Evolutionary conservation across 2,888 invertebrate genomes (phyloP).

Genomic region (Drosophila phalerata): DNA sequence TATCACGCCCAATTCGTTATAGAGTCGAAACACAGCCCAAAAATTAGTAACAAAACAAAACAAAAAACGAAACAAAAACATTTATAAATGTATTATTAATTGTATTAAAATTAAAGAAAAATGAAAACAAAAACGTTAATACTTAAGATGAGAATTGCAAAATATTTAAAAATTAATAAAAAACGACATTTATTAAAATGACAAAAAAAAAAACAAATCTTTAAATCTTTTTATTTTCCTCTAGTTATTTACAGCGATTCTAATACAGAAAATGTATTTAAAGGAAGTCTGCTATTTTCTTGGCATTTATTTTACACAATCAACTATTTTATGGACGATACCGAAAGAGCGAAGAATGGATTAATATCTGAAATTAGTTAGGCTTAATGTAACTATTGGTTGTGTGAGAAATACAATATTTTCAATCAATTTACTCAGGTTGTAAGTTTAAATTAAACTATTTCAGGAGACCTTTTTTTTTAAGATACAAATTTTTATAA

Average conservation of each 20-base stretch:
- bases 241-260: constrained; percentile 18
- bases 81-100: constrained; percentile 75
- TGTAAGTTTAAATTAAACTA: too few species aligned
- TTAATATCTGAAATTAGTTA: too few species aligned
- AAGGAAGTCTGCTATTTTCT: neutral
- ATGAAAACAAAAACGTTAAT: constrained; percentile 48
- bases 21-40: constrained; percentile 51
- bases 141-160: constrained; percentile 51
- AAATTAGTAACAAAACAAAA: constrained; percentile 27
- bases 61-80: constrained; percentile 45
- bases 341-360: neutral
- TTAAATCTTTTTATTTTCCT: constrained; percentile 2
- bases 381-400: too few species aligned
- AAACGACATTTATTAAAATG: constrained; percentile 49
- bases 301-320: neutral
- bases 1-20: constrained; percentile 64
- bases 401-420: neutral
- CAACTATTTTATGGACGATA: neutral
- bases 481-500: neutral
- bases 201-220: constrained; percentile 28
- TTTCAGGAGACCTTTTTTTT: too few species aligned
- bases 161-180: constrained; percentile 65
- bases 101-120: constrained; percentile 62
- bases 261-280: neutral
- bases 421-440: too few species aligned